phyloP scores from a whole-genome alignment of 2,113 vertebrate species.

The Ciconia stormi region DNA sequence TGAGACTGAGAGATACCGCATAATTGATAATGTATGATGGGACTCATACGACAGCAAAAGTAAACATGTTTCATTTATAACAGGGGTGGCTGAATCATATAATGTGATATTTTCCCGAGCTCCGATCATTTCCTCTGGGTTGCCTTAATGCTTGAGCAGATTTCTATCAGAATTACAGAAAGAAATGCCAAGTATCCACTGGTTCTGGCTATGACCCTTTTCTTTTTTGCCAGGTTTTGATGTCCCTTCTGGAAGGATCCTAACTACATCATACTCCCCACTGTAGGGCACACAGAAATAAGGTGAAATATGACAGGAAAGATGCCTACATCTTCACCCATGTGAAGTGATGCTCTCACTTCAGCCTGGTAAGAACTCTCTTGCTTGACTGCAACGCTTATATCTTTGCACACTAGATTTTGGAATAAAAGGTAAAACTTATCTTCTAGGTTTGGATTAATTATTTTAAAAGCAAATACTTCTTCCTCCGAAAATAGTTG shows the following conservation, averaged over 20 bases:
- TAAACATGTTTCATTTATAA: neutral
- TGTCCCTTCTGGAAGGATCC: neutral
- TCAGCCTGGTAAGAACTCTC: neutral
- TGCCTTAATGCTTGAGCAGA: neutral
- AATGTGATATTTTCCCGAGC: neutral
- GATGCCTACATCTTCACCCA: neutral
- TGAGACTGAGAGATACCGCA: neutral
- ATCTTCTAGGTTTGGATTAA: neutral
- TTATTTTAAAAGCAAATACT: neutral
- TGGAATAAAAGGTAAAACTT: neutral
- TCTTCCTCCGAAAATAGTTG: neutral
- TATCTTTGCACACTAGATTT: neutral
- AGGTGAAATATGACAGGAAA: neutral
- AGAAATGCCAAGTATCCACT: neutral
- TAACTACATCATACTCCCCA: neutral
- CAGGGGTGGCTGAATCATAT: neutral
- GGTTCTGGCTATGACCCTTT: neutral
- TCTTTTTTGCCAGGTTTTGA: neutral
- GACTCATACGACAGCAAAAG: neutral
- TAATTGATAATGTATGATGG: neutral
- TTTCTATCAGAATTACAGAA: neutral
- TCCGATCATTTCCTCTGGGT: neutral
- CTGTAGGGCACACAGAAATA: neutral
- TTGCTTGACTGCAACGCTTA: neutral
- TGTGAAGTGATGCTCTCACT: neutral